Conservation (phyloP, 2,888 invertebrate genomes). For the Abscondita cerata region DNA sequence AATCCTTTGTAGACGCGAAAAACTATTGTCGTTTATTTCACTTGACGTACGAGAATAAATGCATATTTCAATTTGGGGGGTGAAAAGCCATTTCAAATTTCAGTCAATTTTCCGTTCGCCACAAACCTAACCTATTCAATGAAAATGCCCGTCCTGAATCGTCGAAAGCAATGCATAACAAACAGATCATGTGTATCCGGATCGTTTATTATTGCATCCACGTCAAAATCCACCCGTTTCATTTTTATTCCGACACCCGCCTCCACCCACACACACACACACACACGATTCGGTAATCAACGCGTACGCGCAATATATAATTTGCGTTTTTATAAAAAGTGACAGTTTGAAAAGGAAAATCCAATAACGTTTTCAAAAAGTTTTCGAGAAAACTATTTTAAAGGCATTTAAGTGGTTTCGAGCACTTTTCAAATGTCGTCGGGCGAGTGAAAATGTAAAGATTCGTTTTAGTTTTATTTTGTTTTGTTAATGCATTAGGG, state of each 20-base stretch:
- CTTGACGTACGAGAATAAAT: conserved; percentile 17
- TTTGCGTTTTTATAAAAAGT: no score
- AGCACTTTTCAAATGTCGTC: no score
- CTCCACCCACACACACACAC: not conserved
- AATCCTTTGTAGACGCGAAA: not conserved
- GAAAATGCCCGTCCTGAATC: conserved; percentile 33
- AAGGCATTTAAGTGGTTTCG: no score
- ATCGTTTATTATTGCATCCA: conserved; percentile 14
- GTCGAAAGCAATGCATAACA: conserved; percentile 44
- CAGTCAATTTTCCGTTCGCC: conserved; percentile 33
- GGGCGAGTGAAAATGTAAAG: no score
- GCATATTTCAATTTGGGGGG: conserved; percentile 28
- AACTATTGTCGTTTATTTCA: conserved; percentile 11
- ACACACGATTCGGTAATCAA: no score
- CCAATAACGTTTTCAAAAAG: no score
- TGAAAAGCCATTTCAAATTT: conserved; percentile 31
- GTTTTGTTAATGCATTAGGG: no score
- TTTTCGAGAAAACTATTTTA: no score
- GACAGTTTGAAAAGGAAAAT: no score
- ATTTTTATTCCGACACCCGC: no score
- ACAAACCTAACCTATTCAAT: conserved; percentile 34
- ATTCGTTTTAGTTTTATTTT: no score
- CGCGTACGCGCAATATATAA: no score
- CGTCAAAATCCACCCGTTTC: conserved; percentile 11
- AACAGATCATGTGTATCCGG: conserved; percentile 38